These are phyloP conservation scores for Pristis pectinata DNA, from an alignment of 2,797 vertebrate genomes.

Conservation along the genomic window DNA sequence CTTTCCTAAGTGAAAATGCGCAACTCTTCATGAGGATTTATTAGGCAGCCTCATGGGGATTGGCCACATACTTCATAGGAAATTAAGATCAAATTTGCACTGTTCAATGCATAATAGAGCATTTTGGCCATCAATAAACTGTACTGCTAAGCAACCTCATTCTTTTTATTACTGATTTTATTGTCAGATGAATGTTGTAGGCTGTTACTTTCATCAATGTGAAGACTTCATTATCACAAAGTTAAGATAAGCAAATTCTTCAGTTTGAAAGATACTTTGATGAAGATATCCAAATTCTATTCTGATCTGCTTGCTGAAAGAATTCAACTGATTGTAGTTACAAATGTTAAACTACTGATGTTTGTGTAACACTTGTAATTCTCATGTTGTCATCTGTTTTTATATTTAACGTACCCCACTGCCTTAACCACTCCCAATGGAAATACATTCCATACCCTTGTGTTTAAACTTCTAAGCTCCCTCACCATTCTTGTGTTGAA, in stretches of 20 bases:
- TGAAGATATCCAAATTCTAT: not conserved
- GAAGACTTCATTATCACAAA: not conserved
- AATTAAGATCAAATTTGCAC: not conserved
- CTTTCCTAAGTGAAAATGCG: not conserved
- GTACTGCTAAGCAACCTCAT: not conserved
- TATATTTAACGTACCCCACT: not conserved
- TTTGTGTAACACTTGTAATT: not conserved
- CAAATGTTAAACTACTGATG: not conserved
- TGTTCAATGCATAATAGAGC: not conserved
- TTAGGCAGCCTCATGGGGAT: not conserved
- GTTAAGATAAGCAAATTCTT: not conserved
- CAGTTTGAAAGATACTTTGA: not conserved
- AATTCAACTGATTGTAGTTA: not conserved
- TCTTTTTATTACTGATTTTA: not conserved
- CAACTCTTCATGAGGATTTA: not conserved
- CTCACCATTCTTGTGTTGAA: not conserved
- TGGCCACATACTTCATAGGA: not conserved
- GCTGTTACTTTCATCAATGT: not conserved
- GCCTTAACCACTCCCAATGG: not conserved
- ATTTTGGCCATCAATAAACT: not conserved
- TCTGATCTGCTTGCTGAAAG: not conserved
- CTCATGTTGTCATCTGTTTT: not conserved
- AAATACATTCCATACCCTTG: not conserved
- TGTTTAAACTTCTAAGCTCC: not conserved
- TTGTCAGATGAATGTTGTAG: not conserved